A percentile compares a stretch with the other conserved stretches of the same genome.
phyloP scores from a whole-genome alignment of 2,888 invertebrate species.

The Drosophila mayaguana region DNA sequence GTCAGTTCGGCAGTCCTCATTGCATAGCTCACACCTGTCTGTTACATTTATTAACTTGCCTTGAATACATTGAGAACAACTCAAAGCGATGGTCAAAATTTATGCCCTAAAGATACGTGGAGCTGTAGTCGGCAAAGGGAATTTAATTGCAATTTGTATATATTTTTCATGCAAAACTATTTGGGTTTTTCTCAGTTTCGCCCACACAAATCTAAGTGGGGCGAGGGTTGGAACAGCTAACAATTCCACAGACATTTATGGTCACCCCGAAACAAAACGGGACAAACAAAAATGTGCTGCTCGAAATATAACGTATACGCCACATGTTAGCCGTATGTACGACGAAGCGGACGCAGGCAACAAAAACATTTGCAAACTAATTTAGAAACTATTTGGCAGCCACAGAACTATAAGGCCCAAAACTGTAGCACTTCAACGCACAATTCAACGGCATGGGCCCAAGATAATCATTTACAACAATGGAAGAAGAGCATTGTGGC shows the following conservation, averaged over 20 bases:
- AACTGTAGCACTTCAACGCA: constrained; percentile 65
- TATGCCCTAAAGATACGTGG: background rate
- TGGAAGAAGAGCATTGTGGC: constrained; percentile 22
- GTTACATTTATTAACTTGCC: background rate
- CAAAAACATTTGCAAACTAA: constrained; percentile 74
- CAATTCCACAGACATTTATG: constrained; percentile 20
- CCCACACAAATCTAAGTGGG: constrained; percentile 19
- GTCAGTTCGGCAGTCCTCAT: too few species aligned
- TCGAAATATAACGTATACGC: constrained; percentile 58
- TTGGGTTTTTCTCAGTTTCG: constrained; percentile 23
- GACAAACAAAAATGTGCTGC: constrained; percentile 26
- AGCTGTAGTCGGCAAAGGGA: background rate
- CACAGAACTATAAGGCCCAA: constrained; percentile 53
- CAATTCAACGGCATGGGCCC: constrained; percentile 49
- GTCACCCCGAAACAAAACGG: constrained; percentile 16
- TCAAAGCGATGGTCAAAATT: background rate
- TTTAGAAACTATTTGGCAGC: constrained; percentile 74
- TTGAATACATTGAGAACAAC: background rate
- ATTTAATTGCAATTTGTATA: background rate
- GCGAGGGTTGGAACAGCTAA: constrained; percentile 1
- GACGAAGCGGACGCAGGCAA: constrained; percentile 20
- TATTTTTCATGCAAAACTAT: constrained; percentile 19
- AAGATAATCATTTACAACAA: constrained; percentile 71
- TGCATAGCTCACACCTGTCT: too few species aligned
- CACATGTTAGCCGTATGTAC: constrained; percentile 42